Percentiles rank a stretch among this genome's conserved stretches.
Conservation (phyloP, 2,888 invertebrate species). For the Chaetogeoica ovagalla region DNA sequence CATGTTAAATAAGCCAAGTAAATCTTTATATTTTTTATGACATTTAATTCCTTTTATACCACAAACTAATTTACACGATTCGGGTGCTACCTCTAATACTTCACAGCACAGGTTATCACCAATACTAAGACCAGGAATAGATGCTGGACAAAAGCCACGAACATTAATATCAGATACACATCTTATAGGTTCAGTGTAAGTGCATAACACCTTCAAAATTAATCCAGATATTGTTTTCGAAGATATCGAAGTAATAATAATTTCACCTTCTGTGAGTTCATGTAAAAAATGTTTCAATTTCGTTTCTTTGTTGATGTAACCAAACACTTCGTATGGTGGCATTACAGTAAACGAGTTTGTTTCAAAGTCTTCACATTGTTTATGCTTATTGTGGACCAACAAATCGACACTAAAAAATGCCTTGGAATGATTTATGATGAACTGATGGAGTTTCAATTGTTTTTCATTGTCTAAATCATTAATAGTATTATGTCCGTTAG, state of each 20-base stretch:
- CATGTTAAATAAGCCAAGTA: conserved; percentile 79
- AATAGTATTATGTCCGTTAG: conserved; percentile 35
- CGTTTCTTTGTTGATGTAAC: conserved; percentile 77
- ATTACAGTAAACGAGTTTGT: conserved; percentile 66
- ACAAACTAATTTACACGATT: conserved; percentile 83
- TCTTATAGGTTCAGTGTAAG: conserved; percentile 75
- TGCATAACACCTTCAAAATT: conserved; percentile 81
- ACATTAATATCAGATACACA: conserved; percentile 73
- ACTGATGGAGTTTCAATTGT: conserved; percentile 34
- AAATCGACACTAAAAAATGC: conserved; percentile 44
- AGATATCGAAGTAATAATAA: conserved; percentile 77
- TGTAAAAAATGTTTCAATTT: conserved; percentile 79
- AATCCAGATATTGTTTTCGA: conserved; percentile 74
- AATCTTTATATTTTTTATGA: conserved; percentile 71
- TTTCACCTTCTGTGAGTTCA: conserved; percentile 70
- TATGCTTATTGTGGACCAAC: conserved; percentile 30
- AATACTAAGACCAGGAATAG: conserved; percentile 63
- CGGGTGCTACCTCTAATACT: conserved; percentile 82
- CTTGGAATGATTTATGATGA: conserved; percentile 42
- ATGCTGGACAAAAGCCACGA: conserved; percentile 37
- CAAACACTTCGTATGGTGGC: conserved; percentile 85
- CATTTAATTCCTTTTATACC: conserved; percentile 81
- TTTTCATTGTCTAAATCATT: conserved; percentile 40
- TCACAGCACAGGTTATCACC: conserved; percentile 76
- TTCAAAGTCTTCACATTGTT: conserved; percentile 44